Conservation (phyloP, 23 tunicate species). For the Botrylloides violaceus region DNA sequence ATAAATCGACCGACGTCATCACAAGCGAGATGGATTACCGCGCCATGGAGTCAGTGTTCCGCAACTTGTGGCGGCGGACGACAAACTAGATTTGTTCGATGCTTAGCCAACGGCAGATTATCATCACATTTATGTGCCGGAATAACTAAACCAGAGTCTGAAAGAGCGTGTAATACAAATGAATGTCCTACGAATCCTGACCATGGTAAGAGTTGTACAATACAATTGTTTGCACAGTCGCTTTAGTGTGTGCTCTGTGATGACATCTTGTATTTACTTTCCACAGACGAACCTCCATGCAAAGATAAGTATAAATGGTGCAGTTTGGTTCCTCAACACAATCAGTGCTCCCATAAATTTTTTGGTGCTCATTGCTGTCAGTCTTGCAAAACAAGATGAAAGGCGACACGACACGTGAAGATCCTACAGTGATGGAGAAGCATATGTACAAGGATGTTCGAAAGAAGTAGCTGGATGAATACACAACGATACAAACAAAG, state of each 20-base stretch:
- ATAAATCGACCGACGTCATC: neutral
- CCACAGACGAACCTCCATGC: conserved; percentile 24
- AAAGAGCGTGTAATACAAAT: conserved; percentile 67
- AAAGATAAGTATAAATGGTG: conserved; percentile 79
- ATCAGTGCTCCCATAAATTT: conserved; percentile 57
- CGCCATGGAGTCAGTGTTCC: conserved; percentile 9
- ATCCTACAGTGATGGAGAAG: too few species aligned
- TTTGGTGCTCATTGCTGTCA: conserved; percentile 74
- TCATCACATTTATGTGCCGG: conserved; percentile 29
- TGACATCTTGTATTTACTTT: neutral
- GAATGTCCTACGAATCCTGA: conserved; percentile 26
- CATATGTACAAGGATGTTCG: too few species aligned
- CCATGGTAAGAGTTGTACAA: conserved; percentile 1
- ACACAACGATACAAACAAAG: too few species aligned
- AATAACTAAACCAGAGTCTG: conserved; percentile 24
- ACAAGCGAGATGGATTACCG: neutral
- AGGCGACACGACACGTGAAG: too few species aligned
- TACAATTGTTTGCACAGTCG: neutral
- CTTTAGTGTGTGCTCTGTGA: neutral
- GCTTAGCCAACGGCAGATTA: conserved; percentile 36
- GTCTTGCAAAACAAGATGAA: conserved; percentile 35
- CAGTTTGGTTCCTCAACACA: conserved; percentile 77
- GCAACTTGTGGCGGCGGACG: conserved; percentile 74
- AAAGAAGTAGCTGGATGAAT: too few species aligned
- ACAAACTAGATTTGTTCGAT: conserved; percentile 54